Evolutionary conservation across 2,888 invertebrate genomes (phyloP).

Genomic region (Palloptera scutellata): DNA sequence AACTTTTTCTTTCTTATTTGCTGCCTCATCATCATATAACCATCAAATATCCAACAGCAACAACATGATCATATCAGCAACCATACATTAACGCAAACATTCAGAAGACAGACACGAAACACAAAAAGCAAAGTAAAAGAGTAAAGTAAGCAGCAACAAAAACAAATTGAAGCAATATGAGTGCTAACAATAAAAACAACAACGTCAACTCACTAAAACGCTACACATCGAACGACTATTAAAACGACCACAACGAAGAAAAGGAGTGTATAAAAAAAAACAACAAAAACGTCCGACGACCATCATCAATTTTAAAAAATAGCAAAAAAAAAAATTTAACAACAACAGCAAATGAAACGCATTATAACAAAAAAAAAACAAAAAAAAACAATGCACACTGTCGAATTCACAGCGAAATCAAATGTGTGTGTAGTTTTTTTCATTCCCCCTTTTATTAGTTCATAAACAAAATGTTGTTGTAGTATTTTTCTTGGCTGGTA

Average conservation of each 20-base stretch:
- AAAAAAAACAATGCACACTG: slow-evolving; percentile 13
- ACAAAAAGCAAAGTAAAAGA: too few relatives aligned
- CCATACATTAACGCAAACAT: too few relatives aligned
- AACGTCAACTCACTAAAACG: background rate
- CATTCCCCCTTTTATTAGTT: too few relatives aligned
- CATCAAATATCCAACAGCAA: too few relatives aligned
- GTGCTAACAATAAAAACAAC: slow-evolving; percentile 25
- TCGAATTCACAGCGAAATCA: background rate
- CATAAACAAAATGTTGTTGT: too few relatives aligned
- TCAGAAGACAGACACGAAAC: too few relatives aligned
- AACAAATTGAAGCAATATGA: slow-evolving; percentile 2
- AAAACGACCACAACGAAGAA: slow-evolving; percentile 17
- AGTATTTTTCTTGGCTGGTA: too few relatives aligned
- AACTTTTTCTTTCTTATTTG: too few relatives aligned
- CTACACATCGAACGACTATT: background rate
- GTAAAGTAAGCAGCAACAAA: background rate
- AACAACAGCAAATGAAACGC: slow-evolving; percentile 15
- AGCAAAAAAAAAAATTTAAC: background rate
- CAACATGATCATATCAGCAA: too few relatives aligned
- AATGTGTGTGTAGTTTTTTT: too few relatives aligned
- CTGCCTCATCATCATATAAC: too few relatives aligned
- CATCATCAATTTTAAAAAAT: slow-evolving; percentile 16
- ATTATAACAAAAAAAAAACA: background rate
- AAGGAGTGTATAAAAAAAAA: slow-evolving; percentile 15
- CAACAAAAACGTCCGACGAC: slow-evolving; percentile 9